phyloP scores from a whole-genome alignment of 2,113 vertebrate genomes.

The Ptychochromis oligacanthus region DNA sequence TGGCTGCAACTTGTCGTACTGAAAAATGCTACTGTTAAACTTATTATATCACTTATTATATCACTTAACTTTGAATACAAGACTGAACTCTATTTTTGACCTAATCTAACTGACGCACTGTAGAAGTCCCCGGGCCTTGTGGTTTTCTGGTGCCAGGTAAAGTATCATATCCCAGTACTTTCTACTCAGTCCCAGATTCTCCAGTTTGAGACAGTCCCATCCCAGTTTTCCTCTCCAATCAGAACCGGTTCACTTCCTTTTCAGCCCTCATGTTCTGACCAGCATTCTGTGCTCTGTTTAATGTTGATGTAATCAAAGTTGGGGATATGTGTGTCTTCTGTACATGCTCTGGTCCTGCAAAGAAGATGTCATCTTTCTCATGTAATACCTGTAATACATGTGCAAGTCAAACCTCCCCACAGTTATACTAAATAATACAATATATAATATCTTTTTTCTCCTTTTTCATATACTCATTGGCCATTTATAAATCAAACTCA shows the following conservation, averaged over 20 bases:
- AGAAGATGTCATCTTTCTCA: slow-evolving; percentile 13
- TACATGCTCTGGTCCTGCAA: slow-evolving; percentile 46
- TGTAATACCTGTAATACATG: neutral
- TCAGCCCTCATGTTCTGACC: slow-evolving; percentile 57
- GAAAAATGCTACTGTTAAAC: slow-evolving; percentile 23
- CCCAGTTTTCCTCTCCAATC: slow-evolving; percentile 48
- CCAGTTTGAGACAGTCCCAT: slow-evolving; percentile 37
- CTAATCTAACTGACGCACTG: slow-evolving; percentile 76
- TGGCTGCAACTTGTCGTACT: slow-evolving; percentile 1
- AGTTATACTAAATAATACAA: neutral
- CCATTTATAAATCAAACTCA: too few relatives aligned
- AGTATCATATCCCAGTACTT: slow-evolving; percentile 72
- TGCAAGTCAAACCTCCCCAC: neutral
- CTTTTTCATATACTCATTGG: too few relatives aligned
- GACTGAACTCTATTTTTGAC: slow-evolving; percentile 78
- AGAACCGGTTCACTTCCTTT: slow-evolving; percentile 26
- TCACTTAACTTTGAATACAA: slow-evolving; percentile 49
- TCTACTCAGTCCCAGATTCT: slow-evolving; percentile 63
- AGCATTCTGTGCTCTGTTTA: slow-evolving; percentile 1
- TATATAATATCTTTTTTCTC: neutral
- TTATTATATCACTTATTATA: slow-evolving; percentile 32
- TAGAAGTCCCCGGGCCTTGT: slow-evolving; percentile 93
- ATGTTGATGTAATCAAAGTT: slow-evolving; percentile 2
- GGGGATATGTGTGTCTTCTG: slow-evolving; percentile 6
- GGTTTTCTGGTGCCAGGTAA: slow-evolving; percentile 94